Conservation (phyloP, 35 echinoderm and acorn worm species). For the Apostichopus japonicus region DNA sequence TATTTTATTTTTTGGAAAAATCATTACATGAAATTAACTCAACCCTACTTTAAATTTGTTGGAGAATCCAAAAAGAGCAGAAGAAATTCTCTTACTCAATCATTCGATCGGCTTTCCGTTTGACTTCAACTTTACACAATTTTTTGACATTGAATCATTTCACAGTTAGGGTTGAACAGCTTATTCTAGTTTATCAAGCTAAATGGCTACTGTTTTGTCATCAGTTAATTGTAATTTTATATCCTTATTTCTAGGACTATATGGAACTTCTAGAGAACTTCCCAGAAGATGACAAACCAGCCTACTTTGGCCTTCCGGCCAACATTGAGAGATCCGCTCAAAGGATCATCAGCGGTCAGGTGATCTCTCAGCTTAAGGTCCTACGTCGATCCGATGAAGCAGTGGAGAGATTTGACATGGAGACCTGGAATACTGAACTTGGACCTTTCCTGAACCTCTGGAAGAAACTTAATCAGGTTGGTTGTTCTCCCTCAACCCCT, state of each 20-base stretch:
- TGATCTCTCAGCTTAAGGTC: constrained; percentile 95
- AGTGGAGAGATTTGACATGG: constrained; percentile 96
- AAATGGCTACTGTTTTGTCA: too few species aligned
- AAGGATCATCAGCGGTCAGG: constrained; percentile 89
- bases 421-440: constrained; percentile 92
- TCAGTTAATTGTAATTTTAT: too few species aligned
- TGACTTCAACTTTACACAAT: too few species aligned
- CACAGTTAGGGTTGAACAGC: too few species aligned
- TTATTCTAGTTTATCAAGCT: too few species aligned
- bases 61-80: too few species aligned
- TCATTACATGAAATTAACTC: too few species aligned
- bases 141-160: too few species aligned
- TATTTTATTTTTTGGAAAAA: too few species aligned
- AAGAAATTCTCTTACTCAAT: too few species aligned
- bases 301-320: constrained; percentile 95
- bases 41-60: too few species aligned
- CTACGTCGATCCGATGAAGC: constrained; percentile 84
- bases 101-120: too few species aligned
- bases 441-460: constrained; percentile 89
- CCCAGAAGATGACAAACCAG: constrained; percentile 96
- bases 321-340: constrained; percentile 98
- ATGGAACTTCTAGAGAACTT: constrained; percentile 81
- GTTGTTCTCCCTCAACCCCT: neutral
- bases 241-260: constrained; percentile 70
- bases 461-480: constrained; percentile 98